Conservation (phyloP, 2,113 vertebrate species). For the Eolophus roseicapilla region DNA sequence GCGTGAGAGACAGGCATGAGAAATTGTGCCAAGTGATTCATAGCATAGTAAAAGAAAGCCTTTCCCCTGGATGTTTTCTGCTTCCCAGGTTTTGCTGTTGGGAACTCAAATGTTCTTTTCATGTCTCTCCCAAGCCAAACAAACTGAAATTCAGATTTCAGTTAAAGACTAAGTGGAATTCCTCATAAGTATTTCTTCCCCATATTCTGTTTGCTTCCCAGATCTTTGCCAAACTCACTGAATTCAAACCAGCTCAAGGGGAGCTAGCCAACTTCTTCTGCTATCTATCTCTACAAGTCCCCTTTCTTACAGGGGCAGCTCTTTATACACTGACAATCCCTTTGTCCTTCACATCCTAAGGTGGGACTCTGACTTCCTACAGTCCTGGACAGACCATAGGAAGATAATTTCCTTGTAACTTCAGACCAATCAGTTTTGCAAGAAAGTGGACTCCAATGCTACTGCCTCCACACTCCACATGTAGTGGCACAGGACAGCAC, state of each 20-base stretch:
- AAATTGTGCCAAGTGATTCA: neutral
- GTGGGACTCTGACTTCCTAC: neutral
- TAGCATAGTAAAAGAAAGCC: neutral
- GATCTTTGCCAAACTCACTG: neutral
- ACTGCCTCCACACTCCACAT: accelerated
- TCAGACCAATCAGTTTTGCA: neutral
- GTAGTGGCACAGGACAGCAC: neutral
- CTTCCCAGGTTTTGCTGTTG: neutral
- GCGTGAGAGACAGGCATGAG: neutral
- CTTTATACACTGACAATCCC: neutral
- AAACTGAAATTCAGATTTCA: neutral
- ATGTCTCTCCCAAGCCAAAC: neutral
- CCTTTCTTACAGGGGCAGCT: neutral
- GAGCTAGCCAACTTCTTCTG: neutral
- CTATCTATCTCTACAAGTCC: neutral
- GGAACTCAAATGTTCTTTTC: neutral
- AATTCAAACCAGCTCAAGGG: neutral
- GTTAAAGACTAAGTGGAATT: neutral
- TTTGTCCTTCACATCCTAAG: neutral
- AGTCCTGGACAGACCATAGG: neutral
- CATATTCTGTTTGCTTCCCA: neutral
- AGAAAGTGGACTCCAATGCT: neutral
- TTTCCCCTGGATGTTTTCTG: neutral
- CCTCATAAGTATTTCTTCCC: neutral
- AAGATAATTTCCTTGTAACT: neutral